phyloP scores from a whole-genome alignment of 2,113 vertebrate species.

The Amazona guildingii region DNA sequence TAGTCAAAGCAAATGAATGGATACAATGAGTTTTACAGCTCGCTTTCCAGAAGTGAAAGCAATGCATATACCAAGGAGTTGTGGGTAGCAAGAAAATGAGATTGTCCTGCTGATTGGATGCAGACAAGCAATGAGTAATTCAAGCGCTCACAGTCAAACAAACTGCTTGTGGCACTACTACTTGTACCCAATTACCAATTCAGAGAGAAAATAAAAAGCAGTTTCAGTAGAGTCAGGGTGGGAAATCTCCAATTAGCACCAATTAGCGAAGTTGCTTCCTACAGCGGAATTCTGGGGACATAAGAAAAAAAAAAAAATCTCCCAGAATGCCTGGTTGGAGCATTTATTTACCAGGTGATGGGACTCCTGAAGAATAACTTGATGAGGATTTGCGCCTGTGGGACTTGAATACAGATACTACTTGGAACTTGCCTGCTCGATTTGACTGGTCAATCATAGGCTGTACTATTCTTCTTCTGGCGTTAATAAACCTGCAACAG shows the following conservation, averaged over 20 bases:
- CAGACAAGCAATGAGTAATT: conserved; percentile 79
- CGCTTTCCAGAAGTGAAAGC: conserved; percentile 71
- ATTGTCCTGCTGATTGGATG: conserved; percentile 75
- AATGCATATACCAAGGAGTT: conserved; percentile 71
- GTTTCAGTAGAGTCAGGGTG: conserved; percentile 87
- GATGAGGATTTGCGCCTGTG: conserved; percentile 74
- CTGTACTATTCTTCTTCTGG: conserved; percentile 99
- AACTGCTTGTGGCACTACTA: conserved; percentile 83
- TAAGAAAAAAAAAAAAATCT: conserved; percentile 72
- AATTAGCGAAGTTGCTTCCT: conserved; percentile 88
- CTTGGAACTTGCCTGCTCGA: conserved; percentile 96
- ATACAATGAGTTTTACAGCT: conserved; percentile 75
- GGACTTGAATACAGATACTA: conserved; percentile 69
- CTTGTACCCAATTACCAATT: conserved; percentile 93
- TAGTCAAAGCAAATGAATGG: conserved; percentile 77
- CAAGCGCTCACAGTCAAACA: conserved; percentile 78
- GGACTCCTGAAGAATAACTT: conserved; percentile 74
- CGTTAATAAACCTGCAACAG: conserved; percentile 97
- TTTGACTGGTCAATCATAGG: conserved; percentile 99
- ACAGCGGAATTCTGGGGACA: conserved; percentile 81
- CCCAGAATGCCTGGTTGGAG: conserved; percentile 77
- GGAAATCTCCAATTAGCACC: conserved; percentile 97
- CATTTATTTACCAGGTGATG: conserved; percentile 78
- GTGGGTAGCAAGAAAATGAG: conserved; percentile 76
- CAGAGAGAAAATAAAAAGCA: conserved; percentile 88